phyloP scores from a whole-genome alignment of 1,140 invertebrate species.

The Trachymyrmex septentrionalis region DNA sequence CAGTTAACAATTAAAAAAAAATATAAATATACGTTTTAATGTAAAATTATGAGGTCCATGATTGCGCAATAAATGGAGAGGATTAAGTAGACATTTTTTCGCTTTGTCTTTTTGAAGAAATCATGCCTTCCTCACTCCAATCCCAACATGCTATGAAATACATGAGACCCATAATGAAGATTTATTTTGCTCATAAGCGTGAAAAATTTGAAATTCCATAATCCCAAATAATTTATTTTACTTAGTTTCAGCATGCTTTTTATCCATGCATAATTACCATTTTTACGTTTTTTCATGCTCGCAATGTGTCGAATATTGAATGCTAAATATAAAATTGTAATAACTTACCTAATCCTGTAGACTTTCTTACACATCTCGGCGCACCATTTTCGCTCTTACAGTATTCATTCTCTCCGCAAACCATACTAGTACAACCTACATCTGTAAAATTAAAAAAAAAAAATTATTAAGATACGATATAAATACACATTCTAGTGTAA shows the following conservation, averaged over 20 bases:
- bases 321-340: background rate
- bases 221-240: background rate
- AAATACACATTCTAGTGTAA: background rate
- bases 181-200: background rate
- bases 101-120: background rate
- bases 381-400: conserved; percentile 82
- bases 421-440: conserved; percentile 77
- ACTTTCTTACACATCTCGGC: conserved; percentile 81
- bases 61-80: background rate
- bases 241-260: conserved; percentile 13
- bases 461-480: background rate
- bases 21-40: background rate
- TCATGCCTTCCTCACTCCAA: conserved; percentile 16
- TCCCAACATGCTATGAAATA: conserved; percentile 34
- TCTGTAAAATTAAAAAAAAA: conserved; percentile 64
- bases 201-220: background rate
- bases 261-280: background rate
- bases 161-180: background rate
- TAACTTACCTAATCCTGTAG: conserved; percentile 80
- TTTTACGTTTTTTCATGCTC: conserved; percentile 36
- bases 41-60: background rate
- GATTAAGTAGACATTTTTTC: background rate
- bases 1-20: background rate
- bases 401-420: conserved; percentile 82
- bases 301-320: conserved; percentile 35